Evolutionary conservation across 1,140 invertebrate genomes (phyloP).

Genomic region (Vanessa tameamea): DNA sequence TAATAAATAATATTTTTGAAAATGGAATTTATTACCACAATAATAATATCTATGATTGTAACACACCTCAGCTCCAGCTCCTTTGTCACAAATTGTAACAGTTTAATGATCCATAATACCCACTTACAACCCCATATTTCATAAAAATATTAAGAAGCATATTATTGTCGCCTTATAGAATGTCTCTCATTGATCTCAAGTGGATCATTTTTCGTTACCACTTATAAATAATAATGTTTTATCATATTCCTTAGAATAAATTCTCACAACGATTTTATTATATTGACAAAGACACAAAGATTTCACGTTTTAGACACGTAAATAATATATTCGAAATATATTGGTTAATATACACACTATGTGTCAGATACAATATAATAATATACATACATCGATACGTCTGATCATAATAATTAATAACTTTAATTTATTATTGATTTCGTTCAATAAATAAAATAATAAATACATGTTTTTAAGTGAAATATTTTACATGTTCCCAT

Average conservation of each 20-base stretch:
- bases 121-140: conserved; percentile 54
- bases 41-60: conserved; percentile 1
- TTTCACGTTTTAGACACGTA: conserved; percentile 1
- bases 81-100: not conserved
- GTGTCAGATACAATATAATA: no score
- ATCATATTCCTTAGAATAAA: conserved; percentile 57
- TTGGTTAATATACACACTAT: not conserved
- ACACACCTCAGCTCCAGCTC: not conserved
- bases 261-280: conserved; percentile 11
- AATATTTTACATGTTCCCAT: not conserved
- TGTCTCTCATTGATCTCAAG: conserved; percentile 35
- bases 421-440: no score
- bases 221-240: conserved; percentile 58
- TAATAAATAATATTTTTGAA: not conserved
- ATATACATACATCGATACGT: no score
- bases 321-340: not conserved
- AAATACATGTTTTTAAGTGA: not conserved
- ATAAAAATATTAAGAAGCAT: conserved; percentile 39
- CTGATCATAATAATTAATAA: no score
- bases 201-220: conserved; percentile 55
- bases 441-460: not conserved
- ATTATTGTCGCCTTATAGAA: conserved; percentile 19
- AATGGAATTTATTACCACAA: not conserved
- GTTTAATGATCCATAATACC: conserved; percentile 41
- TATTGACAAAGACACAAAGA: not conserved